A percentile compares a stretch with the other conserved stretches of the same genome.
Evolutionary conservation across 2,888 invertebrate genomes (phyloP).

Genomic region (Dusona sp.): DNA sequence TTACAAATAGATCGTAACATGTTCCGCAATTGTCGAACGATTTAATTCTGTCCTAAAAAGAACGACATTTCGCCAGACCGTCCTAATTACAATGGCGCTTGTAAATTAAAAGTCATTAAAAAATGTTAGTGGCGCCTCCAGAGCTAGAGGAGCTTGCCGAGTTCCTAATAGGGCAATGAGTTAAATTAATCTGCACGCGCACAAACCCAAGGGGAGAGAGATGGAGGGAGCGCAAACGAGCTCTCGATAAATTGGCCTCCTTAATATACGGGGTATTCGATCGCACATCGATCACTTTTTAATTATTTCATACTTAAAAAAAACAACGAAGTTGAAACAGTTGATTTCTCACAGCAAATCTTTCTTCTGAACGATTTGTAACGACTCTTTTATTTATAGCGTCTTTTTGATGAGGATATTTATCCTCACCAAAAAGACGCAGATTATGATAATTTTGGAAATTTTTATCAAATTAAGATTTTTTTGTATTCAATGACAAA

Average conservation of each 20-base stretch:
- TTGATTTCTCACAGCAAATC: neutral
- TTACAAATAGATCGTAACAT: slow-evolving; percentile 48
- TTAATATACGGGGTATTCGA: slow-evolving; percentile 43
- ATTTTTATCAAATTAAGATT: neutral
- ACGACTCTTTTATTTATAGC: too few species aligned
- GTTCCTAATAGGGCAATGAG: slow-evolving; percentile 65
- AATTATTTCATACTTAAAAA: neutral
- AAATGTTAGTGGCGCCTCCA: slow-evolving; percentile 66
- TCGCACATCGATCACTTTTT: neutral
- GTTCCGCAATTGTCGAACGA: slow-evolving; percentile 60
- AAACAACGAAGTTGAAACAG: neutral
- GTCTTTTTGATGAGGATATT: too few species aligned
- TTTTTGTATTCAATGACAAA: too few species aligned
- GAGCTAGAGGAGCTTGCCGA: slow-evolving; percentile 41
- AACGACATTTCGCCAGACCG: slow-evolving; percentile 67
- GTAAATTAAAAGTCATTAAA: slow-evolving; percentile 76
- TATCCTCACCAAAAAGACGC: too few species aligned
- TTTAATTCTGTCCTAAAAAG: slow-evolving; percentile 58
- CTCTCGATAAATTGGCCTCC: slow-evolving; percentile 52
- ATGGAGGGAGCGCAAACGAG: slow-evolving; percentile 50
- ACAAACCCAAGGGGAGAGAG: slow-evolving; percentile 16
- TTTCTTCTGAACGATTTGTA: neutral
- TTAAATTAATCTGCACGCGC: slow-evolving; percentile 67
- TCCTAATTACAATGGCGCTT: slow-evolving; percentile 77
- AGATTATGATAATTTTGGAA: neutral